phyloP scores from a whole-genome alignment of 2,888 invertebrate species.

The Tenthredo amoena region DNA sequence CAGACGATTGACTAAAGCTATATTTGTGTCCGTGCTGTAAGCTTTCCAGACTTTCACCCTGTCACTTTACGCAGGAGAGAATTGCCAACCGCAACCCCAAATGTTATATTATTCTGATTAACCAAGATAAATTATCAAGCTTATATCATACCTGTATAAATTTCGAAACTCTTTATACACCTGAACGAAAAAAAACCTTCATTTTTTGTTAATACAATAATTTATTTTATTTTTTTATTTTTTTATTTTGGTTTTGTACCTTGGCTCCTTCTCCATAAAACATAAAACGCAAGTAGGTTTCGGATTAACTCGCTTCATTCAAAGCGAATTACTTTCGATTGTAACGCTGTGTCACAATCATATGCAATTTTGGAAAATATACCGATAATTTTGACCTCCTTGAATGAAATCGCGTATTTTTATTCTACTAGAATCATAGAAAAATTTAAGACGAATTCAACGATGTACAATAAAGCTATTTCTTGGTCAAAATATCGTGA shows the following conservation, averaged over 20 bases:
- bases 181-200: neutral
- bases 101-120: slow-evolving; percentile 13
- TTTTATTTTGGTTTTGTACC: neutral
- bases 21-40: neutral
- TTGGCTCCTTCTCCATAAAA: neutral
- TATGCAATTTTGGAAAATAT: no score
- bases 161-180: slow-evolving; percentile 15
- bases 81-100: neutral
- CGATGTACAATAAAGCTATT: neutral
- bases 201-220: no score
- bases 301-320: neutral
- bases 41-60: slow-evolving; percentile 8
- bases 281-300: no score
- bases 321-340: neutral
- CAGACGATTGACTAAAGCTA: neutral
- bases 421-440: no score
- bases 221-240: neutral
- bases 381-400: no score
- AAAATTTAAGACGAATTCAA: no score
- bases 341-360: no score
- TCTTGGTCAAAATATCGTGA: neutral
- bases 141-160: neutral
- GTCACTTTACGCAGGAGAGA: slow-evolving; percentile 7
- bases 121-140: slow-evolving; percentile 7
- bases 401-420: no score